phyloP scores from a whole-genome alignment of 1,140 invertebrate species.

The Planococcus citri region DNA sequence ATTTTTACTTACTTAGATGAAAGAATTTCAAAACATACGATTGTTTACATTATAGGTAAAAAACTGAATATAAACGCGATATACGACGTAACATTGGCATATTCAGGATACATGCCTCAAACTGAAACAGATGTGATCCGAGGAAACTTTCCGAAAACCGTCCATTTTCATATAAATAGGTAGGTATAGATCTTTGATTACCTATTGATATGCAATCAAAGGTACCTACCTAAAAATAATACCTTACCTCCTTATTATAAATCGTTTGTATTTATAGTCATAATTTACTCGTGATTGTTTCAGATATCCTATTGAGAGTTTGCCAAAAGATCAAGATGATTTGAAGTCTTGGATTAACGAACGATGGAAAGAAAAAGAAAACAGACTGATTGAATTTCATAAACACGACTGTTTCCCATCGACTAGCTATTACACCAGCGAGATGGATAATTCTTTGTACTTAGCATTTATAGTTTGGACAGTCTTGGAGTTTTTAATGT shows the following conservation, averaged over 20 bases:
- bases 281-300: too few species aligned
- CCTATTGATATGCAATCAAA: constrained; percentile 12
- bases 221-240: background rate
- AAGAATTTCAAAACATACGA: too few species aligned
- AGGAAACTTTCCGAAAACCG: constrained; percentile 54
- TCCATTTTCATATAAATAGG: constrained; percentile 62
- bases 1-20: too few species aligned
- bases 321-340: constrained; percentile 44
- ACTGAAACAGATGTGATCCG: constrained; percentile 49
- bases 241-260: background rate
- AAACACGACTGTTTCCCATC: constrained; percentile 37
- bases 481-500: constrained; percentile 17
- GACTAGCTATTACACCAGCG: constrained; percentile 25
- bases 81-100: constrained; percentile 67
- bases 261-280: constrained; percentile 21
- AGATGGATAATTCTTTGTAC: constrained; percentile 35
- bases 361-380: constrained; percentile 60
- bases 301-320: constrained; percentile 41
- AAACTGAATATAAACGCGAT: constrained; percentile 47
- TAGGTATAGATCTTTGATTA: constrained; percentile 34
- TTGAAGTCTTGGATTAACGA: constrained; percentile 53
- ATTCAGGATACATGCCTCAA: constrained; percentile 53
- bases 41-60: constrained; percentile 35
- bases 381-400: constrained; percentile 44
- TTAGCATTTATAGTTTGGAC: constrained; percentile 45